A percentile compares a stretch with the other conserved stretches of the same genome.
Conservation (phyloP, 2,113 vertebrate species). For the Bos taurus region DNA sequence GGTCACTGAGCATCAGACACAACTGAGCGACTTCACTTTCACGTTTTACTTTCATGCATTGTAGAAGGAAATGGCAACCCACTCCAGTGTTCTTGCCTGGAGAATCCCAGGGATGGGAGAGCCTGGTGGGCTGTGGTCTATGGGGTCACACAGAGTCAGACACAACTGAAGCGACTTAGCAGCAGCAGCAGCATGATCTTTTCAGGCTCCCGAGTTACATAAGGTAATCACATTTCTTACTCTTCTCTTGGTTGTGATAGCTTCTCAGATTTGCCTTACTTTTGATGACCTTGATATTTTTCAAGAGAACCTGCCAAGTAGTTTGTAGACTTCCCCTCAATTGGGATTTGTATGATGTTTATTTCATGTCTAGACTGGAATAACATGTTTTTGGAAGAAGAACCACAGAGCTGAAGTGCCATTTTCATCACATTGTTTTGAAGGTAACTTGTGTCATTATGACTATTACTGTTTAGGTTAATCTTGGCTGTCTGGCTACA, state of each 20-base stretch:
- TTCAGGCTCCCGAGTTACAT: neutral
- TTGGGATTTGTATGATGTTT: neutral
- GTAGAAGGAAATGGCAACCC: too few relatives aligned
- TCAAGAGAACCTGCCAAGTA: neutral
- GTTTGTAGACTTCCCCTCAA: neutral
- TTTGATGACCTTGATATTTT: neutral
- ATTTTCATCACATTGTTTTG: neutral
- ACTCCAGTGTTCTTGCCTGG: too few relatives aligned
- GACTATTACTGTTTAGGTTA: neutral
- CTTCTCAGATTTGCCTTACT: neutral
- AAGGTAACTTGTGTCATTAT: neutral
- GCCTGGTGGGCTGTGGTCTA: too few relatives aligned
- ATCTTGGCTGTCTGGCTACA: neutral
- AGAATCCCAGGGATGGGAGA: too few relatives aligned
- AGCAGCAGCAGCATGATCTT: too few relatives aligned
- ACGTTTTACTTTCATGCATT: too few relatives aligned
- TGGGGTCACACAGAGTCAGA: too few relatives aligned
- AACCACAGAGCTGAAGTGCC: neutral
- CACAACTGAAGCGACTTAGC: too few relatives aligned
- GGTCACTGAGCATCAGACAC: too few relatives aligned
- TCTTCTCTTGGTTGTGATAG: neutral
- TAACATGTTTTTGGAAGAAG: neutral
- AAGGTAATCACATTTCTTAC: neutral
- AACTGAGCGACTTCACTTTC: fast-evolving
- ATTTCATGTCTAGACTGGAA: neutral